Evolutionary conservation across 2,113 vertebrate genomes (phyloP).

Genomic region (Aegithalos caudatus): DNA sequence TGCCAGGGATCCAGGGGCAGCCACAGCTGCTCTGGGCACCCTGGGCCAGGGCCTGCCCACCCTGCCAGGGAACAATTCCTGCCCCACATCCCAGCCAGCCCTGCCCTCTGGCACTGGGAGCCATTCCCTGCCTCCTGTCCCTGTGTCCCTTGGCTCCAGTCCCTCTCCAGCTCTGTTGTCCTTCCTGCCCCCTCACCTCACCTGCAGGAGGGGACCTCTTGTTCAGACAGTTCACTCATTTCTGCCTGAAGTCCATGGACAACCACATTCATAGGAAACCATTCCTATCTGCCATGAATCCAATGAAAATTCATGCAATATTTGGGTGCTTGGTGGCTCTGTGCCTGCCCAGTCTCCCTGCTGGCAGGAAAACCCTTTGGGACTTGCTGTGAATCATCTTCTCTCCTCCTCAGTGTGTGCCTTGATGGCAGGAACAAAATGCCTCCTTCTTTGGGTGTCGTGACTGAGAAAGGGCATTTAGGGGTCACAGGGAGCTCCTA

Average conservation of each 20-base stretch:
- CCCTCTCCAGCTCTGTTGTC: not conserved
- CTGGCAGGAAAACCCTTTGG: not conserved
- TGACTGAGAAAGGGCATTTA: not conserved
- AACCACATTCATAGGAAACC: rapidly evolving
- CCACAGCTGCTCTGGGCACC: not conserved
- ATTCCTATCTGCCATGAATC: rapidly evolving
- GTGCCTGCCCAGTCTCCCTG: not conserved
- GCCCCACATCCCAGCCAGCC: rapidly evolving
- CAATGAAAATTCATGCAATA: not conserved
- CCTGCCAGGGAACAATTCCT: not conserved
- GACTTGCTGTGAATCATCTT: not conserved
- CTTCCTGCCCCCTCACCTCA: not conserved
- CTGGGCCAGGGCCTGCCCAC: not conserved
- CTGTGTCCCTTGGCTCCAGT: not conserved
- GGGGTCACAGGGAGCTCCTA: not conserved
- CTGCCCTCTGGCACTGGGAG: not conserved
- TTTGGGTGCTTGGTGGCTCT: not conserved
- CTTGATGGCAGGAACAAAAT: not conserved
- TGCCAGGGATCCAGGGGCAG: not conserved
- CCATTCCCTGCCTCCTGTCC: not conserved
- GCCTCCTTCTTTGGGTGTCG: rapidly evolving
- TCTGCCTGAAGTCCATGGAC: not conserved
- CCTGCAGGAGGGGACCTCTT: no score
- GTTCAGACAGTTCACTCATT: no score
- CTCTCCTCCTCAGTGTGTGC: not conserved